Conservation (phyloP, 2,888 invertebrate genomes). For the Lottia scabra region DNA sequence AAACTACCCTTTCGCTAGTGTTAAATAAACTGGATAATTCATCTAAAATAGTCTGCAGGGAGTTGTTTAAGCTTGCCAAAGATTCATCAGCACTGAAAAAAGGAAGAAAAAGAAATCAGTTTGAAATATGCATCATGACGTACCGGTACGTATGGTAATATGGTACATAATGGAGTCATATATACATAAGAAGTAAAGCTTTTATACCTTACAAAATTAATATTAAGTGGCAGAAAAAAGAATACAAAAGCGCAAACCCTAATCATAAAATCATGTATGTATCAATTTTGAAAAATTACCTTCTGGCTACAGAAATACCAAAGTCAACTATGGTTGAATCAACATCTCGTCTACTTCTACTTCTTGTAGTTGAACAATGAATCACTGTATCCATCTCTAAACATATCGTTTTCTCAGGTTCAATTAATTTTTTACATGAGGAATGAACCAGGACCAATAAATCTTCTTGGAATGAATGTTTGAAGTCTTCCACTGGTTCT, state of each 20-base stretch:
- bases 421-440: background rate
- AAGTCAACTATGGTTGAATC: background rate
- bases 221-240: too few species aligned
- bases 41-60: background rate
- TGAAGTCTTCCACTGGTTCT: background rate
- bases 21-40: slow-evolving; percentile 16
- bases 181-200: too few species aligned
- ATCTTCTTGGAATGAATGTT: background rate
- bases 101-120: background rate
- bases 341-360: background rate
- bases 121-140: too few species aligned
- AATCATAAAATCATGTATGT: too few species aligned
- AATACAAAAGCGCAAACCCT: too few species aligned
- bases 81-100: background rate
- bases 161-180: too few species aligned
- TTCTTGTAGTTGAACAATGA: background rate
- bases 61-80: background rate
- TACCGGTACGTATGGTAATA: too few species aligned
- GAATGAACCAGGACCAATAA: background rate
- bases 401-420: background rate
- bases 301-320: background rate
- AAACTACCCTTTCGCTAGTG: background rate
- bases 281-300: background rate
- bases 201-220: too few species aligned
- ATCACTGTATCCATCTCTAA: background rate